Evolutionary conservation across 2,113 vertebrate genomes (phyloP).

Genomic region (Ardeotis arabs): DNA sequence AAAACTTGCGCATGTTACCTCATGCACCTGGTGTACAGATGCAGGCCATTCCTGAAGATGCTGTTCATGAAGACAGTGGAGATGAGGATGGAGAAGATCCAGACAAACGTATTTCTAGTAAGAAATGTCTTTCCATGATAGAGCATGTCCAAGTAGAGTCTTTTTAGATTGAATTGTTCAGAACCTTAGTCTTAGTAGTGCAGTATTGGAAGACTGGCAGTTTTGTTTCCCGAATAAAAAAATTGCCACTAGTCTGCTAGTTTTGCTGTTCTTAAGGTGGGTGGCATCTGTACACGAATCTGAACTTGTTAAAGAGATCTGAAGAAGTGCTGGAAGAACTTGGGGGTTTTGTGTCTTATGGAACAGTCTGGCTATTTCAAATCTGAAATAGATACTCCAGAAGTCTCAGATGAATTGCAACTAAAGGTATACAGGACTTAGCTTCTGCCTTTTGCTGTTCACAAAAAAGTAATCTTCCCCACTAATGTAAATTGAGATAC

Average conservation of each 20-base stretch:
- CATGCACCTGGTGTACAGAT: constrained; percentile 94
- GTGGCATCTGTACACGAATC: neutral
- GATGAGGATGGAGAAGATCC: constrained; percentile 93
- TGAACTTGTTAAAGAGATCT: neutral
- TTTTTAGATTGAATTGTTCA: neutral
- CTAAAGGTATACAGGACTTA: neutral
- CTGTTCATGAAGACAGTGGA: constrained; percentile 87
- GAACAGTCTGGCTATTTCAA: neutral
- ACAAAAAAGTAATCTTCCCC: neutral
- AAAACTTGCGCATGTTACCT: constrained; percentile 93
- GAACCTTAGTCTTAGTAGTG: neutral
- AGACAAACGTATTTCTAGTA: constrained; percentile 94
- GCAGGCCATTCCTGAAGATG: constrained; percentile 92
- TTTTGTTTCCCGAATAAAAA: neutral
- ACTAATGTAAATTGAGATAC: neutral
- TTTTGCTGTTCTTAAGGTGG: neutral
- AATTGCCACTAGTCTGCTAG: neutral
- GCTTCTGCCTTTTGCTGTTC: neutral
- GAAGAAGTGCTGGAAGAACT: neutral
- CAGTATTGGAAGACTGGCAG: neutral
- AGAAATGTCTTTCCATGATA: neutral
- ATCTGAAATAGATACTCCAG: neutral
- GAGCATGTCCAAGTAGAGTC: neutral
- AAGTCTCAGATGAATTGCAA: neutral
- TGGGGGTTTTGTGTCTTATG: neutral